A percentile compares a stretch with the other conserved stretches of the same genome.
These are phyloP conservation scores for Phyllostomus discolor DNA, from an alignment of 2,113 vertebrate species.

Conservation along the genomic window DNA sequence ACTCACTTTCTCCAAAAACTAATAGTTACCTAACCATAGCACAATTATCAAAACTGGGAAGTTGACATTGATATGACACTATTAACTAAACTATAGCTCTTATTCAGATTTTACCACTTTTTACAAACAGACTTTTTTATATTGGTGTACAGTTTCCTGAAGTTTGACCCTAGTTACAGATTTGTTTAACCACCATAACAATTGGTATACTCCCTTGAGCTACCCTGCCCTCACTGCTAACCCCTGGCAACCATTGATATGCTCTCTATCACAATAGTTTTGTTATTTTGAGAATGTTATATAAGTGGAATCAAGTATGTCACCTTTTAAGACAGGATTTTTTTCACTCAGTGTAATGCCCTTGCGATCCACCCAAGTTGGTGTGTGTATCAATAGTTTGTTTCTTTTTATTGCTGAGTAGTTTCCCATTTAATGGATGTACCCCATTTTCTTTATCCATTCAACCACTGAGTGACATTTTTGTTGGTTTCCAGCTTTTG, in stretches of 20 bases:
- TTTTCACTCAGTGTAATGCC: neutral
- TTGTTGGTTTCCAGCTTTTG: neutral
- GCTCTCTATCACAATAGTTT: neutral
- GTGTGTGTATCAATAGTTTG: neutral
- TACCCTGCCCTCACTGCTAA: neutral
- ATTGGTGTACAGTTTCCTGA: neutral
- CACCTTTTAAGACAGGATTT: neutral
- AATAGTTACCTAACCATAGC: neutral
- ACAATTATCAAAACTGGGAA: neutral
- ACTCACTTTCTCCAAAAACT: neutral
- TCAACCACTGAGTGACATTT: neutral
- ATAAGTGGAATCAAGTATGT: neutral
- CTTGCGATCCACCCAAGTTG: neutral
- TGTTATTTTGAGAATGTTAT: neutral
- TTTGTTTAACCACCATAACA: neutral
- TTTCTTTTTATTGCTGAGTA: neutral
- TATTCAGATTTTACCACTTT: neutral
- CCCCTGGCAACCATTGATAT: neutral
- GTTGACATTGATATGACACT: neutral
- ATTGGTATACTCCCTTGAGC: neutral
- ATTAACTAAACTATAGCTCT: neutral
- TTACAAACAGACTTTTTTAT: neutral
- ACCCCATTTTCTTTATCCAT: neutral
- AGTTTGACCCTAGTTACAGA: neutral
- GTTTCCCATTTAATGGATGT: too few species aligned